Percentiles rank a stretch among this genome's conserved stretches.
Conservation (phyloP, 2,888 invertebrate species). For the Tenthredo livida region DNA sequence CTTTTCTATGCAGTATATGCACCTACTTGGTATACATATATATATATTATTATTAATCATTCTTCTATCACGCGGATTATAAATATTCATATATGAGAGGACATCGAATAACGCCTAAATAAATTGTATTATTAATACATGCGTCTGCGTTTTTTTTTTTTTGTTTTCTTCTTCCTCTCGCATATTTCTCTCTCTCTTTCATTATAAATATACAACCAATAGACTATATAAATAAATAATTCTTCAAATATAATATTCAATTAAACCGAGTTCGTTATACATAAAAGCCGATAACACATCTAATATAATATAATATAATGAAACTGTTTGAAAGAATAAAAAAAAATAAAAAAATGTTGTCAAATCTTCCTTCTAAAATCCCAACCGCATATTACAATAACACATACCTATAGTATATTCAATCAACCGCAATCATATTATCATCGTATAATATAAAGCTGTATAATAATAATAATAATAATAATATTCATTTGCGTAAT, state of each 20-base stretch:
- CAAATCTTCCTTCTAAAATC: background rate
- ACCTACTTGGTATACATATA: too few relatives aligned
- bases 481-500: background rate
- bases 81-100: conserved; percentile 54
- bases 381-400: background rate
- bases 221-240: conserved; percentile 76
- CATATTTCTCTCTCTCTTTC: background rate
- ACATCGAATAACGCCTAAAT: conserved; percentile 69
- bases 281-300: background rate
- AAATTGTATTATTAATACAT: conserved; percentile 63
- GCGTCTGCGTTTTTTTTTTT: conserved; percentile 52
- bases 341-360: background rate
- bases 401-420: background rate
- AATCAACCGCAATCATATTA: background rate
- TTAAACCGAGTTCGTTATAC: conserved; percentile 34
- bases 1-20: too few relatives aligned
- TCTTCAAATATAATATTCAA: conserved; percentile 65
- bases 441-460: background rate
- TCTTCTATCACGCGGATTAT: conserved; percentile 55
- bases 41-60: conserved; percentile 28
- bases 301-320: background rate
- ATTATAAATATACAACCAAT: conserved; percentile 73
- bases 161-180: background rate
- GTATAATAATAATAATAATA: background rate
- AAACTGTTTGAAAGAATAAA: background rate